Evolutionary conservation across 2,797 vertebrate genomes (phyloP), one percentile per base, ranked within the genome.

Genomic region (Phylloscopus collybita): DNA sequence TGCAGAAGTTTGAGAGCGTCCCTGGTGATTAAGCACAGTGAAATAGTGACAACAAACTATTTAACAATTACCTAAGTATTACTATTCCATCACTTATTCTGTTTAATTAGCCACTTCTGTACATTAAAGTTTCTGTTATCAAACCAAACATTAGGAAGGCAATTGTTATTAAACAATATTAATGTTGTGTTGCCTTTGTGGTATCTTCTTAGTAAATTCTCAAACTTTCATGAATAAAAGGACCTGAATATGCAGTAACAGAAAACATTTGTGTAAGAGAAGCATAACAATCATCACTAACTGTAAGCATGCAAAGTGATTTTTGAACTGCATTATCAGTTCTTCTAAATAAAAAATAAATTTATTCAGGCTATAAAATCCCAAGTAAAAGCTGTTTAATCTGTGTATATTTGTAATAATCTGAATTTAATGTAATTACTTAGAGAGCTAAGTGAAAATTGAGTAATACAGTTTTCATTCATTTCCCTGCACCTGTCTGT

Each of bases 1-100:
- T 98, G 98, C 88, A 99, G 95, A 94, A 99, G 98, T 86, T 97
- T 98, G 85, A 99, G 97, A 50, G 98, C 99, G 97, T 99, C 99
- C 97, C 99, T 99, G 86, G 66, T 75, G 47, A 95, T 88, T 67
- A 93, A 86, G 97, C 17, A 88, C 22, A 95, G 50, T 49, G 45
- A 84, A 89, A 90, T 19, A 57, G 4, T 62, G 32, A 93, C 65
- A 90, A 88, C 16, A 61, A 94, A 40, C 9, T 20, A 45, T 13
- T 38, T 34, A 45, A 49, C 49, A 78, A 69, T 6, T 36, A 70
- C 21, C 3, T 4, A 79, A 90, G 50, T 9, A 38, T 27, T 85
- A 60, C n/a, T 61, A 49, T 32, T 53, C 13, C 16, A 47, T 71
- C 27, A 54, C 25, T 86, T 30, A 27, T 16, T 66, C 64, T n/a